A percentile compares a stretch with the other conserved stretches of the same genome.
These are phyloP conservation scores for Paramormyrops hopkinsi DNA, from an alignment of 2,797 vertebrate species.

Conservation along the genomic window DNA sequence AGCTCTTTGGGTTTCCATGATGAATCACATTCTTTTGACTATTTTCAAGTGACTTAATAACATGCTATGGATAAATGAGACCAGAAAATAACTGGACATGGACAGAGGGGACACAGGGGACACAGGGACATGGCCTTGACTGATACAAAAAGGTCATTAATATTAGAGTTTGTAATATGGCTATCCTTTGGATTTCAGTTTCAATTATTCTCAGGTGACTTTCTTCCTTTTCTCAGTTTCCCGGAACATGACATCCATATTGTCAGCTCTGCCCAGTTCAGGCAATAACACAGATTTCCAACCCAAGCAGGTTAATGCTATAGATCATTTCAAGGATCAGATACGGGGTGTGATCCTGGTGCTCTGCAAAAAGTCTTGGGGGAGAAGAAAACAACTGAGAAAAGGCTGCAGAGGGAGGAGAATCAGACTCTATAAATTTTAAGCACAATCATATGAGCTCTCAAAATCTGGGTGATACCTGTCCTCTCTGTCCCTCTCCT, in stretches of 20 bases:
- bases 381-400: conserved; percentile 15
- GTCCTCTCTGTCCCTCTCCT: conserved; percentile 2
- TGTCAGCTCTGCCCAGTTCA: conserved; percentile 41
- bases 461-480: background rate
- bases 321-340: conserved; percentile 29
- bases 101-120: background rate
- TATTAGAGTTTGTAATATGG: background rate
- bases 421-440: background rate
- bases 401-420: background rate
- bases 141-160: background rate
- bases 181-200: background rate
- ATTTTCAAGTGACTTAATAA: background rate
- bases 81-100: background rate
- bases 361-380: conserved; percentile 21
- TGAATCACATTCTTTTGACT: background rate
- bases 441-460: background rate
- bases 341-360: background rate
- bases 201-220: conserved; percentile 19
- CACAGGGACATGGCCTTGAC: background rate
- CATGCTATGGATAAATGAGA: background rate
- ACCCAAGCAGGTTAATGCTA: conserved; percentile 41
- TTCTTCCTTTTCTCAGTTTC: background rate
- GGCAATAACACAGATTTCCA: conserved; percentile 46
- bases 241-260: conserved; percentile 36
- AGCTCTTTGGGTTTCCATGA: background rate